Evolutionary conservation across 1,140 invertebrate genomes (phyloP).

Genomic region (Drosophila hydei): DNA sequence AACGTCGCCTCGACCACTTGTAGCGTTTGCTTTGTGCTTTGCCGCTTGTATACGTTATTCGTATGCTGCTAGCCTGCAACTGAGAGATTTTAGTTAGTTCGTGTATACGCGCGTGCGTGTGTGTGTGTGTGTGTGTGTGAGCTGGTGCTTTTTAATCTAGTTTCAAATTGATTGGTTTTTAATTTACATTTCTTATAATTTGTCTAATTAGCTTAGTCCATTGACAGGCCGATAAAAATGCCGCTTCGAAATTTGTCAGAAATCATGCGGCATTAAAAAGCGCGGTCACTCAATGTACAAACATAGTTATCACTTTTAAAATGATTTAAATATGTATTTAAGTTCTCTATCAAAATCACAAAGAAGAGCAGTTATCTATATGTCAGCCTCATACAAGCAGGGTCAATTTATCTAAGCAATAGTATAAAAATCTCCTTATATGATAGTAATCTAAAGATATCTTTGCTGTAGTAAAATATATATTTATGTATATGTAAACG

Average conservation of each 20-base stretch:
- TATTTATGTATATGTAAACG: background rate
- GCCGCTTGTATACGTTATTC: constrained; percentile 44
- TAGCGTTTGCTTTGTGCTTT: constrained; percentile 39
- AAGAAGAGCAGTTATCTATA: too few relatives aligned
- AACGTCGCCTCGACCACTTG: constrained; percentile 57
- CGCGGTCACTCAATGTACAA: constrained; percentile 27
- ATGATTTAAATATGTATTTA: too few relatives aligned
- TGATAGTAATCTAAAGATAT: too few relatives aligned
- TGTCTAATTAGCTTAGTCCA: constrained; percentile 35
- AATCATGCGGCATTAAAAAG: constrained; percentile 4
- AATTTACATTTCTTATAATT: constrained; percentile 42
- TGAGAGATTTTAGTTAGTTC: background rate
- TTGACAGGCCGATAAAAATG: constrained; percentile 34
- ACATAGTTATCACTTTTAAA: background rate
- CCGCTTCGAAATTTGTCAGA: background rate
- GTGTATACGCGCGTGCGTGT: background rate
- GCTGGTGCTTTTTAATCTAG: constrained; percentile 20
- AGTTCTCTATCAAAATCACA: too few relatives aligned
- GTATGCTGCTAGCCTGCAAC: background rate
- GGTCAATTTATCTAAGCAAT: too few relatives aligned
- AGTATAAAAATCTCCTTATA: too few relatives aligned
- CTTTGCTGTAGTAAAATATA: too few relatives aligned
- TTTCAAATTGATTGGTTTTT: constrained; percentile 43
- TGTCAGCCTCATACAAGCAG: too few relatives aligned
- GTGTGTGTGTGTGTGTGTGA: constrained; percentile 1